A percentile compares a stretch with the other conserved stretches of the same genome.
Evolutionary conservation across 37 sponge, comb jelly and placozoan species (phyloP).

Genomic region (Chondrilla cf. caribensis): DNA sequence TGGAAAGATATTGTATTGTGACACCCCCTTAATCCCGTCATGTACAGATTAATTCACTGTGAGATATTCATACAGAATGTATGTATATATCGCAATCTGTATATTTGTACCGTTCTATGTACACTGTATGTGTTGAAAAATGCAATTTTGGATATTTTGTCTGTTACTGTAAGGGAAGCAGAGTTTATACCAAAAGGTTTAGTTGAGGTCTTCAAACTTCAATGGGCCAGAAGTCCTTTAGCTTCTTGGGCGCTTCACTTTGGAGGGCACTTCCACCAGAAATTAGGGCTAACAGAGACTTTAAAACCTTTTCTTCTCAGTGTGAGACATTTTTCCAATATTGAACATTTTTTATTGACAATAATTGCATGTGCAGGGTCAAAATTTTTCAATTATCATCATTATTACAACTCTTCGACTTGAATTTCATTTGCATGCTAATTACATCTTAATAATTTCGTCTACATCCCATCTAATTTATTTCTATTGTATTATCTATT

Average conservation of each 20-base stretch:
- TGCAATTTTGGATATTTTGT: conserved; percentile 64
- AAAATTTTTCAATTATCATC: neutral
- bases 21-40: too few relatives aligned
- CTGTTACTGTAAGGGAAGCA: conserved; percentile 62
- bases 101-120: too few relatives aligned
- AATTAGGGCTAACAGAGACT: neutral
- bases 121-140: too few relatives aligned
- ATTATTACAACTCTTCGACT: neutral
- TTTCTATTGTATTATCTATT: too few relatives aligned
- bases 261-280: neutral
- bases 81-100: too few relatives aligned
- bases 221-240: neutral
- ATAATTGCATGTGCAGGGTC: neutral
- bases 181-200: conserved; percentile 73
- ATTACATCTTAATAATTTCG: too few relatives aligned
- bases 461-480: too few relatives aligned
- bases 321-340: neutral
- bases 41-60: too few relatives aligned
- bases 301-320: neutral
- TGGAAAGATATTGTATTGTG: too few relatives aligned
- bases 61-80: too few relatives aligned
- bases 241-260: neutral
- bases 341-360: neutral
- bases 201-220: conserved; percentile 26
- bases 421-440: neutral